Evolutionary conservation across 2,113 vertebrate genomes (phyloP).

Genomic region (Cinclus cinclus): DNA sequence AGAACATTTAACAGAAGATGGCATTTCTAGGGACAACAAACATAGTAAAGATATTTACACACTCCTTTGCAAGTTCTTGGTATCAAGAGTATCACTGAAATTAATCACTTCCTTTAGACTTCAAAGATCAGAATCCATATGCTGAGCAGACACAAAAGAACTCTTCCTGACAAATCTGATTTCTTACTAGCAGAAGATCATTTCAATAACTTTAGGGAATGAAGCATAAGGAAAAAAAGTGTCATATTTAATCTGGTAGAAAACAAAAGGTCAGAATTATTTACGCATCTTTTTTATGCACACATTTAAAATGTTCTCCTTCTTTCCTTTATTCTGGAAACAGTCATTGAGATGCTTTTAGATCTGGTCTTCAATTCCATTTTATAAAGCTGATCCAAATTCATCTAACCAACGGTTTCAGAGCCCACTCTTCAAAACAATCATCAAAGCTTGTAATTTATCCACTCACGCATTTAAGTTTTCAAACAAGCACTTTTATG

Average conservation of each 20-base stretch:
- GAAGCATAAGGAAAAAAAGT: not conserved
- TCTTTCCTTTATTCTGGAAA: not conserved
- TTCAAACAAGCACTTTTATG: not conserved
- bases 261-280: not conserved
- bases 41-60: not conserved
- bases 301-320: not conserved
- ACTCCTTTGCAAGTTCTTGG: not conserved
- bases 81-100: not conserved
- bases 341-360: not conserved
- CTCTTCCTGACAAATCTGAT: not conserved
- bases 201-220: not conserved
- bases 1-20: not conserved
- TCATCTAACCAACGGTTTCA: not conserved
- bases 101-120: not conserved
- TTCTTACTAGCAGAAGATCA: not conserved
- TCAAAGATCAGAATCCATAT: not conserved
- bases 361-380: not conserved
- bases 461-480: not conserved
- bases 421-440: not conserved
- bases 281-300: not conserved
- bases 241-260: not conserved
- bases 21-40: not conserved
- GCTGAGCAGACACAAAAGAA: not conserved
- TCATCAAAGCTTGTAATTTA: not conserved
- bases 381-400: not conserved